Conservation (phyloP, 2,797 vertebrate species). For the Artibeus lituratus region DNA sequence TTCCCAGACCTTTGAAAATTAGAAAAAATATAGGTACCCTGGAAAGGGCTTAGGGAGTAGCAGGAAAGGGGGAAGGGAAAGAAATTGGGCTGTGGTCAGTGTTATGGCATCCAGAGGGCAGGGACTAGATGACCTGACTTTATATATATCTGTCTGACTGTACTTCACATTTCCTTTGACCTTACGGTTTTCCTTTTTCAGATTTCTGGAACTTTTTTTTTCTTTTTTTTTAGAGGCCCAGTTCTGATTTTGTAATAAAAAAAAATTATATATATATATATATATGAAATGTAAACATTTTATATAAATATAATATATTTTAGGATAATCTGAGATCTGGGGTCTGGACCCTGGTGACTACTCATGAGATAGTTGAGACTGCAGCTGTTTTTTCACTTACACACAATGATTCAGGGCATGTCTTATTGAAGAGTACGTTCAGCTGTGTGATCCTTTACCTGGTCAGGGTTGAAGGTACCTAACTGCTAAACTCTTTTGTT, state of each 20-base stretch:
- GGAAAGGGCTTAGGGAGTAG: background rate
- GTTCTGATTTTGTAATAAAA: background rate
- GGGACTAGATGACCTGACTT: background rate
- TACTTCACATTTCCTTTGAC: background rate
- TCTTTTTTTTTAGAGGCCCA: background rate
- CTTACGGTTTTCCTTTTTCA: background rate
- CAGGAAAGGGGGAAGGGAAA: background rate
- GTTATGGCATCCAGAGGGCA: background rate
- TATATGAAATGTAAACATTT: background rate
- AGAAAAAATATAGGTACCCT: background rate
- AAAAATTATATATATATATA: too few species aligned
- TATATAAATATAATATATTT: background rate
- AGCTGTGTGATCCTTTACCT: background rate
- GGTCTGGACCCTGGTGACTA: background rate
- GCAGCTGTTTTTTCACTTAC: background rate
- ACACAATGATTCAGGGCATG: background rate
- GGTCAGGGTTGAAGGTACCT: background rate
- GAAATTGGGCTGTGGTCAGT: background rate
- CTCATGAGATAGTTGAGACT: background rate
- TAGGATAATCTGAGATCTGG: background rate
- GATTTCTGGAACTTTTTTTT: background rate
- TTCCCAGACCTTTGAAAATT: background rate
- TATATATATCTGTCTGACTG: background rate
- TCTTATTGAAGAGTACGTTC: background rate
- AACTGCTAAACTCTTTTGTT: background rate